Conservation (phyloP, 2,113 vertebrate species). For the Synchiropus splendidus region DNA sequence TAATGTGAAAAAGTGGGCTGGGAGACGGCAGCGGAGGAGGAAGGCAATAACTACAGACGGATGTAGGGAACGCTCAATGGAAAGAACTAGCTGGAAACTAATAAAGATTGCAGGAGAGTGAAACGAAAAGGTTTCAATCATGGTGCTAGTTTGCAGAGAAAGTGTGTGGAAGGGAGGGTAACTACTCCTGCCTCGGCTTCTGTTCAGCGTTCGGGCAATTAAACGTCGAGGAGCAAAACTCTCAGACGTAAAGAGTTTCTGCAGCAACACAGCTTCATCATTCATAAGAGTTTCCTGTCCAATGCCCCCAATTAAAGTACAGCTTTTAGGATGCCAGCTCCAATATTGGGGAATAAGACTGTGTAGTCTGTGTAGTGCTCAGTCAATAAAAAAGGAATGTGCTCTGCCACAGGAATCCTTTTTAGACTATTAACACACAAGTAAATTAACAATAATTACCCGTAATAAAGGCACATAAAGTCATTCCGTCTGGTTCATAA, state of each 20-base stretch:
- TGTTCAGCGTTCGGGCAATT: slow-evolving; percentile 29
- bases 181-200: slow-evolving; percentile 5
- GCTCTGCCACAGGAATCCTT: too few relatives aligned
- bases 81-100: not conserved
- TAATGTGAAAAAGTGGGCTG: slow-evolving; percentile 14
- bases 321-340: slow-evolving; percentile 42
- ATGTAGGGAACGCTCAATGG: not conserved
- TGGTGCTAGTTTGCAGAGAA: too few relatives aligned
- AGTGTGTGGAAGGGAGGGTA: slow-evolving; percentile 15
- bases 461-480: too few relatives aligned
- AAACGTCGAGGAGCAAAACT: slow-evolving; percentile 55
- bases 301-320: slow-evolving; percentile 51
- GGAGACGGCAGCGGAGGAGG: slow-evolving; percentile 4
- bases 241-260: slow-evolving; percentile 61
- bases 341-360: slow-evolving; percentile 17
- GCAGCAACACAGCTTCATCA: slow-evolving; percentile 43
- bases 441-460: too few relatives aligned
- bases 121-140: slow-evolving; percentile 1
- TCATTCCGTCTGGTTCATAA: too few relatives aligned
- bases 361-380: not conserved
- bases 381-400: too few relatives aligned
- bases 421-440: too few relatives aligned
- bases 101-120: not conserved
- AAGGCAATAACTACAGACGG: not conserved
- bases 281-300: slow-evolving; percentile 65